Evolutionary conservation across 64 coral and sea anemone species (phyloP), one percentile per base, ranked within the genome.

Genomic region (Actinia equina): DNA sequence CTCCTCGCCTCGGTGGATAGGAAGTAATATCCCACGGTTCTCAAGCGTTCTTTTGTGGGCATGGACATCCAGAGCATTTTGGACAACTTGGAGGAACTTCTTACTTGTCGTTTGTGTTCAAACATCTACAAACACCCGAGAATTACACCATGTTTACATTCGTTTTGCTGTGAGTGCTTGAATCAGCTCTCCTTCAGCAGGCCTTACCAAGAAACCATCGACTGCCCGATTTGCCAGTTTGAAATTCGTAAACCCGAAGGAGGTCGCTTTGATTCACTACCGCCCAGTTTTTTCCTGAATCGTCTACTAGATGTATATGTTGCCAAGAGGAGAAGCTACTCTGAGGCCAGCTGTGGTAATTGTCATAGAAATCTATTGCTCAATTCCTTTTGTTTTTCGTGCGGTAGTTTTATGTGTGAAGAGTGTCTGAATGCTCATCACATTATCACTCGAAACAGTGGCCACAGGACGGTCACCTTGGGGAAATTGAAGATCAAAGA

Each of bases 121-220:
- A 93, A 97, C 44, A 87, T 93, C 20, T 88, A 93, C 85, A 93
- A 83, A 42, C 89, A 97, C 25, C 94, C 94, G 17, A 89, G 80
- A 77, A 85, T 97, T 63, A 93, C 94, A 7, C 85, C 86, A 18
- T 97, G 94, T 91, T 71, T 97, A 77, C 94, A 97, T 63, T 86
- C 84, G 18, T 97, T 97, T 90, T 97, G 94, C 83, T 83, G 62
- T 8, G 86, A 97, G 57, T 97, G 94, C 70, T 91, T 97, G 59
- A 93, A 97, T 79, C 51, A 91, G 17, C 59, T 97, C 13, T 88
- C 91, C 17, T 78, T 67, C n/a, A 87, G 81, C 16, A 64, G 92
- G 22, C 86, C 94, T n/a, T 90, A 92, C 59, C 84, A 93, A 37
- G 86, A 52, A 23, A 61, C 49, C 43, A 93, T 97, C 70, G 78